Base-by-base conservation (phyloP, 2,888 invertebrate species). In the Spicauda simplicius region DNA sequence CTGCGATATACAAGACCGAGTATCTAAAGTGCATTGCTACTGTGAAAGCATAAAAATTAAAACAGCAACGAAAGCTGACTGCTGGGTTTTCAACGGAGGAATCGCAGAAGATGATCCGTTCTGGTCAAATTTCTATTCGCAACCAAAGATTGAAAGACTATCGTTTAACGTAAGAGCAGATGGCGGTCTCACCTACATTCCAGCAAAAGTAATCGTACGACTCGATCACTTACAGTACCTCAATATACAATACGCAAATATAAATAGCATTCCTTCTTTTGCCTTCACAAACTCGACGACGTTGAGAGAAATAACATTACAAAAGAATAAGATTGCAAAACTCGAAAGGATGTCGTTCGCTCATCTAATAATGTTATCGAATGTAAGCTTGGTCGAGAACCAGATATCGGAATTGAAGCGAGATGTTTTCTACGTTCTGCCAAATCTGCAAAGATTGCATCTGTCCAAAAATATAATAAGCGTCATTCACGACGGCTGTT, bases 391-490 rank as follows among this genome's bases (percentile, higher is more conserved):
- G 79, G 95, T 95, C 69, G 96, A 96, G 76, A 97, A 97, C 90
- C 94, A 95, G 79, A 96, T 97, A 81, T 93, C 95, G 4, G 96
- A 96, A 84, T 93, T 97, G 77, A 95, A 95, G 79, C 94, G 95
- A 69, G 95, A 95, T 80, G 96, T 96, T 6, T 97, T 97, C 84
- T 94, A 96, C 67, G 95, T 96, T 79, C 87, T 97, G 37, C 97
- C 97, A 0, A 94, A 94, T 71, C 88, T 97, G 74, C 95, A 95
- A 77, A 95, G 96, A 72, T 93, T 99, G 68, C 95, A 95, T 80
- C 91, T 99, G 65, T 97, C 97, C 77, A 96, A 96, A 80, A 99
- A 99, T 85, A 96, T 96, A 78, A 94, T 99, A 71, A 96, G 96
- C 74, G 95, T 96, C 11, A 91, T 98, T 53, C 98, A 98, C 78